Percentiles rank a stretch among this genome's conserved stretches.
Evolutionary conservation across 2,888 invertebrate genomes (phyloP).

Genomic region (Ennomos quercinarius): DNA sequence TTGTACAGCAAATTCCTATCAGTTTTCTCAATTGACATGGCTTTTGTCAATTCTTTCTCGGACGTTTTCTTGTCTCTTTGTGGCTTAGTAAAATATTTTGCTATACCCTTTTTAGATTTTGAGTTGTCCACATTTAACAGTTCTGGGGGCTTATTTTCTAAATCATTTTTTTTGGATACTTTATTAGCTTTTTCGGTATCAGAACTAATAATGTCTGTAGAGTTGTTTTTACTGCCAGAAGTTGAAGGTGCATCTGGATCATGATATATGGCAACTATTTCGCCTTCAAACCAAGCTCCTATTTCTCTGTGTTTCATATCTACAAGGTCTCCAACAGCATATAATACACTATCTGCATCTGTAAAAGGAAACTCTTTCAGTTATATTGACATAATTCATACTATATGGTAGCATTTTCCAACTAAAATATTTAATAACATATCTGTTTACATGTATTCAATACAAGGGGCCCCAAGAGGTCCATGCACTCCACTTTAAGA

Average conservation of each 20-base stretch:
- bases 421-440: too few relatives aligned
- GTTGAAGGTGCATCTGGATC: conserved; percentile 49
- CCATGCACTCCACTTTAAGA: too few relatives aligned
- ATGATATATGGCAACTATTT: conserved; percentile 82
- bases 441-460: too few relatives aligned
- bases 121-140: conserved; percentile 41
- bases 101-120: conserved; percentile 56
- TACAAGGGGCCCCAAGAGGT: too few relatives aligned
- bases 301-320: conserved; percentile 87
- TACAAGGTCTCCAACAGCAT: conserved; percentile 87
- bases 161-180: conserved; percentile 53
- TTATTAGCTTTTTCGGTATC: conserved; percentile 34
- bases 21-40: conserved; percentile 10
- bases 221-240: not conserved
- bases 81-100: conserved; percentile 61
- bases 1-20: conserved; percentile 75
- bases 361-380: conserved; percentile 7
- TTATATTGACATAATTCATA: too few relatives aligned
- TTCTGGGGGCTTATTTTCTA: conserved; percentile 58
- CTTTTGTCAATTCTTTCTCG: conserved; percentile 14
- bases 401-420: too few relatives aligned
- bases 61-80: conserved; percentile 31
- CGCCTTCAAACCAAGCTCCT: conserved; percentile 91
- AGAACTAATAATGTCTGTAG: not conserved
- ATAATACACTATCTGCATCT: conserved; percentile 80